These are phyloP conservation scores for Drosophila prosaltans DNA, from an alignment of 1,140 invertebrate species.

Conservation along the genomic window DNA sequence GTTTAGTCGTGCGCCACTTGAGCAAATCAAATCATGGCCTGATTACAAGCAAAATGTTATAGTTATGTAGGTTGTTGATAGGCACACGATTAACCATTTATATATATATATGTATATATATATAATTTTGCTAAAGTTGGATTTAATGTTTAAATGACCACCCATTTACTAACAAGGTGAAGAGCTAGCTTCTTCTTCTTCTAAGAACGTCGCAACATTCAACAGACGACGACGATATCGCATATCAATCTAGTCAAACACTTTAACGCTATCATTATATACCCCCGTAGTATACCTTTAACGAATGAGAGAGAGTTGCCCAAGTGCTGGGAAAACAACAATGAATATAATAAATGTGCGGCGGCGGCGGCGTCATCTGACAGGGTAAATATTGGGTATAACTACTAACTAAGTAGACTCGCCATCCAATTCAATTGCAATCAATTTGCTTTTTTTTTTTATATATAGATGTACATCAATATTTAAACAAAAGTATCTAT, in stretches of 20 bases:
- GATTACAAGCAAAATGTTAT: slow-evolving; percentile 30
- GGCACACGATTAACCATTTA: background rate
- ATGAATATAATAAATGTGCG: slow-evolving; percentile 37
- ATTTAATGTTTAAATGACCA: slow-evolving; percentile 14
- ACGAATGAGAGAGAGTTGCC: slow-evolving; percentile 40
- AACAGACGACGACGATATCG: slow-evolving; percentile 27
- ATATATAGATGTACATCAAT: background rate
- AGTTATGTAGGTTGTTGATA: background rate
- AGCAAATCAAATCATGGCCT: slow-evolving; percentile 48
- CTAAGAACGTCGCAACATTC: background rate
- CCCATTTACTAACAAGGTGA: slow-evolving; percentile 2
- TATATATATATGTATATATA: background rate
- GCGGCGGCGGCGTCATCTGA: slow-evolving; percentile 2
- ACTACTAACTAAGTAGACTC: slow-evolving; percentile 19
- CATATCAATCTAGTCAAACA: slow-evolving; percentile 60
- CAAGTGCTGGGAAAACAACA: slow-evolving; percentile 68
- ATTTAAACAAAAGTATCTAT: background rate
- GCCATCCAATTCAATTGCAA: slow-evolving; percentile 23
- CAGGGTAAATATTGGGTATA: slow-evolving; percentile 35
- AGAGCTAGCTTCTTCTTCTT: background rate
- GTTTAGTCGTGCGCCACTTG: slow-evolving; percentile 42
- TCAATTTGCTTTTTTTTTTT: slow-evolving; percentile 34
- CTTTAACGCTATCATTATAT: slow-evolving; percentile 46
- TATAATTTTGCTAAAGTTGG: slow-evolving; percentile 34
- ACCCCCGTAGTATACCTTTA: slow-evolving; percentile 18